A percentile compares a stretch with the other conserved stretches of the same genome.
These are phyloP conservation scores for Sparidentex hasta DNA, from an alignment of 2,797 vertebrate species.

Conservation along the genomic window DNA sequence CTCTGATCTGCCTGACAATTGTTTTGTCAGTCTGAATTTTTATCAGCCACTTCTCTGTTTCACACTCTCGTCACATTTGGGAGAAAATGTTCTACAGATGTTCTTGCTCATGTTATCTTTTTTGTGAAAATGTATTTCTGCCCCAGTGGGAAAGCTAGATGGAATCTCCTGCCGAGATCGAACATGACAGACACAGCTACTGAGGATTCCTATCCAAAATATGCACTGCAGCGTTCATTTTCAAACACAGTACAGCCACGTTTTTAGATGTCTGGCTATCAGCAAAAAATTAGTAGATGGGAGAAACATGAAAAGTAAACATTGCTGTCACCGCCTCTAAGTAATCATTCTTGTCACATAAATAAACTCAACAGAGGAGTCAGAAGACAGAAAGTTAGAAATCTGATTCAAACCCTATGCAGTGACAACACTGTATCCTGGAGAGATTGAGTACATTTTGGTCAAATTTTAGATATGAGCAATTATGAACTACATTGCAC, in stretches of 20 bases:
- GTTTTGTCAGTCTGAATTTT: slow-evolving; percentile 43
- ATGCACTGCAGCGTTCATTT: slow-evolving; percentile 45
- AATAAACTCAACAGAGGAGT: too few species aligned
- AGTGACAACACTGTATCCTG: too few species aligned
- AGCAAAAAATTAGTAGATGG: background rate
- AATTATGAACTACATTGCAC: background rate
- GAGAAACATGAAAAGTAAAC: background rate
- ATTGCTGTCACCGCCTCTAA: background rate
- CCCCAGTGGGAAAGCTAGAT: slow-evolving; percentile 47
- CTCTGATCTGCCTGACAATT: slow-evolving; percentile 34
- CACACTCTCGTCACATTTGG: slow-evolving; percentile 37
- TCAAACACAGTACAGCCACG: slow-evolving; percentile 6
- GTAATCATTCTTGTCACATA: background rate
- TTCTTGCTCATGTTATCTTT: slow-evolving; percentile 50
- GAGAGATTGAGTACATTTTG: too few species aligned
- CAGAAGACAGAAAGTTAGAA: too few species aligned
- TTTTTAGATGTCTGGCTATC: background rate
- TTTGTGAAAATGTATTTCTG: slow-evolving; percentile 48
- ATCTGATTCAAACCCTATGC: too few species aligned
- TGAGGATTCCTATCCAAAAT: slow-evolving; percentile 51
- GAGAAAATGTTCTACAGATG: slow-evolving; percentile 51
- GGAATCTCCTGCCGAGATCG: slow-evolving; percentile 47
- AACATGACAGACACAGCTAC: slow-evolving; percentile 57
- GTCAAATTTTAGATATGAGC: too few species aligned
- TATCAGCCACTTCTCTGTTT: slow-evolving; percentile 44